A percentile compares a stretch with the other conserved stretches of the same genome.
These are phyloP conservation scores for Psettodes erumei DNA, from an alignment of 2,113 vertebrate species.

Conservation along the genomic window DNA sequence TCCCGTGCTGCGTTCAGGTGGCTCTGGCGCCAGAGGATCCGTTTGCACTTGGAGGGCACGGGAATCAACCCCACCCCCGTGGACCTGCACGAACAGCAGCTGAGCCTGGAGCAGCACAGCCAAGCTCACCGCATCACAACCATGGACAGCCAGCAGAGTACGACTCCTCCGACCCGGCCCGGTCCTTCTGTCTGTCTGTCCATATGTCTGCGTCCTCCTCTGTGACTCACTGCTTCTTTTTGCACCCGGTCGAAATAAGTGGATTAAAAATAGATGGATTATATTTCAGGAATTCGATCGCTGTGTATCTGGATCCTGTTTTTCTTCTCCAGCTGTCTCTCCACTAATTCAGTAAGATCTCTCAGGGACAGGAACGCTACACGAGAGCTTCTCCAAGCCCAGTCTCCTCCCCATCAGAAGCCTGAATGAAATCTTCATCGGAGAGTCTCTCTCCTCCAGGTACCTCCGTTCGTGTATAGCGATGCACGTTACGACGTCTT, in stretches of 20 bases:
- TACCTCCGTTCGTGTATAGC: constrained; percentile 62
- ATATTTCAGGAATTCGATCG: neutral
- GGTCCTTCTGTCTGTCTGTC: constrained; percentile 11
- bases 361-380: constrained; percentile 66
- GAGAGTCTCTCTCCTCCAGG: constrained; percentile 98
- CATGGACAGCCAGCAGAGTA: constrained; percentile 67
- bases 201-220: neutral
- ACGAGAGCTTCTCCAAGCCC: constrained; percentile 82
- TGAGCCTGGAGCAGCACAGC: constrained; percentile 93
- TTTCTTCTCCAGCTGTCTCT: neutral
- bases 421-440: constrained; percentile 98
- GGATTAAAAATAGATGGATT: neutral
- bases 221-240: neutral
- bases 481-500: neutral
- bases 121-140: constrained; percentile 88
- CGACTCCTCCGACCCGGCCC: neutral
- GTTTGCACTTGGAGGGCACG: constrained; percentile 93
- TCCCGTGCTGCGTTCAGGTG: constrained; percentile 82
- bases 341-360: constrained; percentile 3
- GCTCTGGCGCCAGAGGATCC: constrained; percentile 94
- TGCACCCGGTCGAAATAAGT: neutral
- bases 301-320: neutral
- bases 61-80: constrained; percentile 93
- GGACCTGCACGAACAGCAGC: constrained; percentile 95
- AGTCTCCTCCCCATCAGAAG: constrained; percentile 92